phyloP scores from a whole-genome alignment of 1,140 invertebrate genomes.

The Tetranychus urticae region DNA sequence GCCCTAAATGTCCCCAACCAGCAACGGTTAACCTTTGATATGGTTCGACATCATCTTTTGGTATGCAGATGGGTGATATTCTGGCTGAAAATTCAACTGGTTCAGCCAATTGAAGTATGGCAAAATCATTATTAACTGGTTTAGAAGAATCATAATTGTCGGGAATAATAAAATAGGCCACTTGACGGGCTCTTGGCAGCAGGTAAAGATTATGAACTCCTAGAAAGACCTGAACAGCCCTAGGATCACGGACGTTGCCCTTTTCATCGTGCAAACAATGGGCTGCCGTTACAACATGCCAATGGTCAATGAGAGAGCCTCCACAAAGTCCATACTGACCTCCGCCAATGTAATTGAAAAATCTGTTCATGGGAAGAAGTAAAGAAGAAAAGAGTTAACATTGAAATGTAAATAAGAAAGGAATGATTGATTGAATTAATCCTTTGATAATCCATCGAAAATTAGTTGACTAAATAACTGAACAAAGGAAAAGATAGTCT shows the following conservation, averaged over 20 bases:
- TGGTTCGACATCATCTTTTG: not conserved
- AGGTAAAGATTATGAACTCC: not conserved
- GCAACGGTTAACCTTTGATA: not conserved
- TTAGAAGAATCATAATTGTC: not conserved
- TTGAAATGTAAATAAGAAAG: no score
- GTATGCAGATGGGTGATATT: not conserved
- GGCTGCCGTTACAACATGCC: not conserved
- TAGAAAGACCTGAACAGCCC: not conserved
- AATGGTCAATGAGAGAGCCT: not conserved
- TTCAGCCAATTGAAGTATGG: not conserved
- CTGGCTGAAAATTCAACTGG: not conserved
- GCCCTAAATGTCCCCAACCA: not conserved
- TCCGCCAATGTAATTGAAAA: not conserved
- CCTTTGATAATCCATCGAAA: no score
- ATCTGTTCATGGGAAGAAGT: not conserved
- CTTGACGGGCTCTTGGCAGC: not conserved
- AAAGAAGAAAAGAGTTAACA: not conserved
- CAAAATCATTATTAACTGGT: constrained; percentile 1
- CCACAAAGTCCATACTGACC: not conserved
- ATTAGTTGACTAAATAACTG: no score
- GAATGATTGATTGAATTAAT: no score
- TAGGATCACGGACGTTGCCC: not conserved
- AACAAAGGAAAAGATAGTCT: no score
- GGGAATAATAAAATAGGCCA: not conserved
- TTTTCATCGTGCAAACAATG: not conserved